Base-by-base conservation (phyloP, 1,140 invertebrate genomes). In the Listronotus oregonensis region DNA sequence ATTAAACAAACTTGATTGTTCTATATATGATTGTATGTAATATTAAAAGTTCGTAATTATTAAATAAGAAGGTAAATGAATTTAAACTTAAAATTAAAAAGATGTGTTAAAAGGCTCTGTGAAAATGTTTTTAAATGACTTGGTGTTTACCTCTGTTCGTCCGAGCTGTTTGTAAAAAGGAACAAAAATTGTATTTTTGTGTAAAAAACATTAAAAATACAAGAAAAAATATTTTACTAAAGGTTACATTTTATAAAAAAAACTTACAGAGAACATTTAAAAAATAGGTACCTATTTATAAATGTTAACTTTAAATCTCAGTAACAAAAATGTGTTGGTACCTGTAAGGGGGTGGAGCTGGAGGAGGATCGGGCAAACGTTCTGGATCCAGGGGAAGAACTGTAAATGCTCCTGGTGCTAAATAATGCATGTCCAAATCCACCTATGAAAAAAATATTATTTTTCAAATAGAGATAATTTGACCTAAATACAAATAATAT, bases 351-450 rank as follows among this genome's bases (percentile, higher is more conserved):
- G 69, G 66, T 15, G 76, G 75, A 37, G 71, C 73, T 37, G 73
- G 71, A 8, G 75, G 77, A 40, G 71, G 71, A 58, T 77, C 73
- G 17, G 71, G 72, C 17, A 71, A 66, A 11, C 62, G 51, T 6
- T 43, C 58, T 34, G 70, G 64, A 27, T 77, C 74, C 15, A 72
- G 69, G 12, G 75, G 73, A 2, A 78, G 49, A 3, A 78, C 71
- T 0, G 76, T 78, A 60, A 78, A 78, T 34, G 77, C 76, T 37
- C 76, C 77, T 3, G 77, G 77, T 11, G 75, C 54, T 44, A 77
- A 58, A 56, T 77, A 76, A 31, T 69, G 67, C 43, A 74, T 67
- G 18, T 75, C 60, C 44, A 75, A 15, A 27, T 77, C 75, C 27
- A 63, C 58, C 49, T 77, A 42, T n/a, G 40, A 40, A 51, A 43